Conservation (phyloP, 2,888 invertebrate genomes). For the Daptonema setosum region DNA sequence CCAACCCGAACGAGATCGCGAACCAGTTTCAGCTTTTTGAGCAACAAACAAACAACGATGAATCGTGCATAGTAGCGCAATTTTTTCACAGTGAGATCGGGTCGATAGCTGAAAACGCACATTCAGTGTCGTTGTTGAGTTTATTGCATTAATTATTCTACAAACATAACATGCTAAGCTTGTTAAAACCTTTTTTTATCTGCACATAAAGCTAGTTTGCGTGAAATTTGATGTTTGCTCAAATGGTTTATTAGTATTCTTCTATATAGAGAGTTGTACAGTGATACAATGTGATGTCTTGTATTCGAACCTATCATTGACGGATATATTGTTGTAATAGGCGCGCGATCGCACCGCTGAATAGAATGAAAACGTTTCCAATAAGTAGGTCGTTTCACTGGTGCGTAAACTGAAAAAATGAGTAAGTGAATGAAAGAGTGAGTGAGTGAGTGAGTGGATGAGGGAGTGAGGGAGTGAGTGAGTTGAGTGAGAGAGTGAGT, state of each 20-base stretch:
- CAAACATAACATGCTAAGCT: too few species aligned
- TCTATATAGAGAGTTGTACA: too few species aligned
- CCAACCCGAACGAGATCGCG: constrained; percentile 55
- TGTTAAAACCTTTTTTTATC: background rate
- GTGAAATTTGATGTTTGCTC: too few species aligned
- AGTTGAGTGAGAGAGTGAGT: too few species aligned
- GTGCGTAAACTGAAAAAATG: constrained; percentile 55
- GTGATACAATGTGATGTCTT: too few species aligned
- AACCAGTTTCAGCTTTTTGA: constrained; percentile 77
- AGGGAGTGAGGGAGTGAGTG: too few species aligned
- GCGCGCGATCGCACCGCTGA: constrained; percentile 75
- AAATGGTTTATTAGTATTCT: too few species aligned
- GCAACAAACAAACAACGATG: constrained; percentile 75
- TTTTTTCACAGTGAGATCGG: constrained; percentile 90
- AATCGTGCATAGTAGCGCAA: constrained; percentile 76
- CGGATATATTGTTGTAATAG: constrained; percentile 49
- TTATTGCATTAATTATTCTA: too few species aligned
- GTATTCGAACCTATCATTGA: background rate
- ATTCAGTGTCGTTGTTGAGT: too few species aligned
- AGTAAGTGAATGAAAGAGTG: too few species aligned
- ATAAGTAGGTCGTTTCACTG: constrained; percentile 81
- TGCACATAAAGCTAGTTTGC: background rate
- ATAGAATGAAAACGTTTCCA: constrained; percentile 88
- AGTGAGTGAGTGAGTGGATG: too few species aligned
- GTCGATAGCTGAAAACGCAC: constrained; percentile 20